A percentile compares a stretch with the other conserved stretches of the same genome.
phyloP scores from a whole-genome alignment of 2,888 invertebrate species.

The Conomelus anceps region DNA sequence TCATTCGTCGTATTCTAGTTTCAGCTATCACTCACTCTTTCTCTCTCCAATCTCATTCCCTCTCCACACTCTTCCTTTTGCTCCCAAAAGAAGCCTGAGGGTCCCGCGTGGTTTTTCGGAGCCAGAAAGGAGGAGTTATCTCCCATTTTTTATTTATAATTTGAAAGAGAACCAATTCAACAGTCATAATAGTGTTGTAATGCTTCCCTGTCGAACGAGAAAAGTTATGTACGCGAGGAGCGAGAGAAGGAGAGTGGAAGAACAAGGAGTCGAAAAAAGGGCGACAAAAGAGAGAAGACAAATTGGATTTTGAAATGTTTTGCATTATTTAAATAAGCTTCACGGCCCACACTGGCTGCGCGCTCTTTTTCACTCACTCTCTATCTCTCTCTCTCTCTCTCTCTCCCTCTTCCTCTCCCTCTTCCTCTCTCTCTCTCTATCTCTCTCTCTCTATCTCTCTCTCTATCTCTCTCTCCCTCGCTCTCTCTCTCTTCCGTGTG shows the following conservation, averaged over 20 bases:
- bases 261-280: not conserved
- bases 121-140: not conserved
- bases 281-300: conserved; percentile 15
- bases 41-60: not conserved
- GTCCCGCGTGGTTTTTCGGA: not conserved
- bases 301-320: conserved; percentile 26
- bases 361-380: not conserved
- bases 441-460: not conserved
- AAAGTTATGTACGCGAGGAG: not conserved
- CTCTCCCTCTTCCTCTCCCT: not conserved
- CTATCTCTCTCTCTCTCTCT: not conserved
- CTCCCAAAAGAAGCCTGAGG: not conserved
- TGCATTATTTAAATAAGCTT: conserved; percentile 26
- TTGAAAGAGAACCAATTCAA: conserved; percentile 24
- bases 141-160: conserved; percentile 3
- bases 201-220: not conserved
- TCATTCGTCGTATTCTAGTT: not conserved
- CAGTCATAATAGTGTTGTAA: conserved; percentile 19
- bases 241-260: not conserved
- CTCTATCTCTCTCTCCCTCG: not conserved
- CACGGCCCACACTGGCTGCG: not conserved
- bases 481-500: not conserved
- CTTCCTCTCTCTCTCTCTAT: not conserved
- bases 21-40: not conserved
- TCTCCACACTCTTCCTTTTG: not conserved